These are phyloP conservation scores for Metridium senile DNA, from an alignment of 92 coral and sea anemone species.

Conservation along the genomic window DNA sequence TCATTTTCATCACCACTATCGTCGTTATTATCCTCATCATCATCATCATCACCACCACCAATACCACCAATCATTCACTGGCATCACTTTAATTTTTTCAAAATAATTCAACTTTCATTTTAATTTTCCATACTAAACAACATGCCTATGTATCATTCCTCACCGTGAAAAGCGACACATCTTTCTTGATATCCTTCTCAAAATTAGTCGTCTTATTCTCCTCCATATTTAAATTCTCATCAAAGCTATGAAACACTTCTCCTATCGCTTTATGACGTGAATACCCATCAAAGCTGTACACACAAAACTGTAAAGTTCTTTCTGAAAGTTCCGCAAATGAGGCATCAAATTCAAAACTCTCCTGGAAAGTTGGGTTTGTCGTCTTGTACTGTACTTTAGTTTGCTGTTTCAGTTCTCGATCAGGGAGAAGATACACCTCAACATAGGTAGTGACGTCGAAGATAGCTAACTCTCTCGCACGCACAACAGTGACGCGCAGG, in stretches of 20 bases:
- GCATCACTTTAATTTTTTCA: too few relatives aligned
- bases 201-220: constrained; percentile 41
- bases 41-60: too few relatives aligned
- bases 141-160: constrained; percentile 4
- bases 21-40: too few relatives aligned
- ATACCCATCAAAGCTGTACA: constrained; percentile 80
- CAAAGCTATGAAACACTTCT: constrained; percentile 89
- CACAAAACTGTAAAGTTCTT: constrained; percentile 87
- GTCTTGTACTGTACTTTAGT: constrained; percentile 71
- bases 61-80: too few relatives aligned
- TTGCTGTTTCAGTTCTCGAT: constrained; percentile 74
- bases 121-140: too few relatives aligned
- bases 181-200: constrained; percentile 62
- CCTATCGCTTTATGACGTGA: constrained; percentile 86
- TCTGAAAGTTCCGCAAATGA: constrained; percentile 84
- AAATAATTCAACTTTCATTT: too few relatives aligned
- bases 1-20: too few relatives aligned
- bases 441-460: constrained; percentile 73
- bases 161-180: constrained; percentile 67
- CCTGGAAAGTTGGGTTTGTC: constrained; percentile 79
- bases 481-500: constrained; percentile 52
- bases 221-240: constrained; percentile 63
- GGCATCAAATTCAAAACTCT: constrained; percentile 73
- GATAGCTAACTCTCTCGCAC: constrained; percentile 64
- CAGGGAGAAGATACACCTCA: constrained; percentile 78